Conservation (phyloP, 2,113 vertebrate genomes). For the Elaphurus davidianus region DNA sequence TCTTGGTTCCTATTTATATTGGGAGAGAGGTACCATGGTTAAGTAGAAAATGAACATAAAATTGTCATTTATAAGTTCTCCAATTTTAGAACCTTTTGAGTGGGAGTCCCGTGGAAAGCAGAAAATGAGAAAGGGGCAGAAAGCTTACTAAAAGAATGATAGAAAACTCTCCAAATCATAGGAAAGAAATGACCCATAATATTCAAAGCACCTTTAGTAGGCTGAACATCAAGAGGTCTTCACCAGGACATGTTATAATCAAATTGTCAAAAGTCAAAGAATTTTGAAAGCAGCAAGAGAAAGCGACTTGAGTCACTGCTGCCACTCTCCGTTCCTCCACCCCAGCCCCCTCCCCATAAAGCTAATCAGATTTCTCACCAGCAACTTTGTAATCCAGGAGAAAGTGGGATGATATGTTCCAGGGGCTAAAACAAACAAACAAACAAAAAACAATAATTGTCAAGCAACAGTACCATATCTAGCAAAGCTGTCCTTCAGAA, state of each 20-base stretch:
- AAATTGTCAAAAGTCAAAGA: background rate
- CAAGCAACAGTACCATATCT: background rate
- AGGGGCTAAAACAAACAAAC: background rate
- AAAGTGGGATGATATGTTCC: background rate
- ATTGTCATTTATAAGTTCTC: background rate
- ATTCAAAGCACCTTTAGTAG: background rate
- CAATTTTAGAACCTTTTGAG: background rate
- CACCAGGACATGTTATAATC: background rate
- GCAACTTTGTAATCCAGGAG: background rate
- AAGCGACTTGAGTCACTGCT: background rate
- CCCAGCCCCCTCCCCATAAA: background rate
- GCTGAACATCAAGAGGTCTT: background rate
- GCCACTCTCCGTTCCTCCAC: background rate
- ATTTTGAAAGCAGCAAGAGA: background rate
- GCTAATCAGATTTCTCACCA: background rate
- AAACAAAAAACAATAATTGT: background rate
- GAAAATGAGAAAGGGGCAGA: background rate
- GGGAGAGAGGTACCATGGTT: background rate
- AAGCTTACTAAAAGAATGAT: background rate
- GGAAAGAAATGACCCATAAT: background rate
- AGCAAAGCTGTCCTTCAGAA: background rate
- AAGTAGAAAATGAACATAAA: background rate
- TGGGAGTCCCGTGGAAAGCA: background rate
- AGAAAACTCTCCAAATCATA: background rate
- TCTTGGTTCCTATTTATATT: background rate